Evolutionary conservation across 2,888 invertebrate genomes (phyloP).

Genomic region (Acleris holmiana): DNA sequence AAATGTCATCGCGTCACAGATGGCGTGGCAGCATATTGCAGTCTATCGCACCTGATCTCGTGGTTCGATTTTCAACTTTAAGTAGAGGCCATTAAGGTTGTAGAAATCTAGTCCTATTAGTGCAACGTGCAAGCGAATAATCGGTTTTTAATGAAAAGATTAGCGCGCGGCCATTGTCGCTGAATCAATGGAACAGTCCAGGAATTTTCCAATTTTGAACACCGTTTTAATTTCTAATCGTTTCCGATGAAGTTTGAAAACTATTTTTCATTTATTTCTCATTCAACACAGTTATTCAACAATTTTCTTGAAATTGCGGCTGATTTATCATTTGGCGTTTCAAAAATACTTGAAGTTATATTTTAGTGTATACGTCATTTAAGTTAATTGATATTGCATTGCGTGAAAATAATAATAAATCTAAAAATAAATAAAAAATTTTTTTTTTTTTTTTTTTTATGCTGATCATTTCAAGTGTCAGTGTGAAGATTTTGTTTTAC

Average conservation of each 20-base stretch:
- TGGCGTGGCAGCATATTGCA: constrained; percentile 66
- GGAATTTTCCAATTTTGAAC: constrained; percentile 77
- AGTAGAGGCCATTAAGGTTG: constrained; percentile 43
- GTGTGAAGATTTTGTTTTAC: too few relatives aligned
- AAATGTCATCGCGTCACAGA: constrained; percentile 75
- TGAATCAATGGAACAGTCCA: constrained; percentile 74
- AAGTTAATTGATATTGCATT: too few relatives aligned
- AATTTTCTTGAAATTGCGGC: too few relatives aligned
- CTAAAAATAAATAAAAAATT: too few relatives aligned
- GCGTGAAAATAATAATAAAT: too few relatives aligned
- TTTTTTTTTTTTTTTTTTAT: too few relatives aligned
- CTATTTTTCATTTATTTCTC: not conserved
- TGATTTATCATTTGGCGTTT: too few relatives aligned
- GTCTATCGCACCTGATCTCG: constrained; percentile 41
- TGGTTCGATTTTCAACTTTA: constrained; percentile 49
- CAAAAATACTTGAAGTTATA: too few relatives aligned
- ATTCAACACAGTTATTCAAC: not conserved
- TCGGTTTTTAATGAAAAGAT: constrained; percentile 84
- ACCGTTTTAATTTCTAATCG: constrained; percentile 24
- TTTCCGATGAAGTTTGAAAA: constrained; percentile 9
- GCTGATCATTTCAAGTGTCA: too few relatives aligned
- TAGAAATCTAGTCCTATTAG: constrained; percentile 74
- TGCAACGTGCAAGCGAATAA: constrained; percentile 81
- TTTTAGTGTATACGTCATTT: too few relatives aligned
- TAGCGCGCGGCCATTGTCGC: constrained; percentile 71